These are phyloP conservation scores for Rhagophthalmus giganteus DNA, from an alignment of 2,888 invertebrate genomes.

Conservation along the genomic window DNA sequence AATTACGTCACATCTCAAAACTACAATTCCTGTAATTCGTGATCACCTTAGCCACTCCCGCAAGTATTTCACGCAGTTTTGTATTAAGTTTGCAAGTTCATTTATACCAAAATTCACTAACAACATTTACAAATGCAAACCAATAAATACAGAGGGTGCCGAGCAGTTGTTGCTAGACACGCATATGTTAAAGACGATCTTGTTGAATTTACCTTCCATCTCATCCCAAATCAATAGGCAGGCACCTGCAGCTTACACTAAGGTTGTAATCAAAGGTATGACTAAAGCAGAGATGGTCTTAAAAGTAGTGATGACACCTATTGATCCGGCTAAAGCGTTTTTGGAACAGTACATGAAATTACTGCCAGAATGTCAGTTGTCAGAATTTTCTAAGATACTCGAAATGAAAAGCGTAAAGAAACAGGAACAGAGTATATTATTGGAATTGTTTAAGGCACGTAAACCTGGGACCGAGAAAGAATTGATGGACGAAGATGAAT, in stretches of 20 bases:
- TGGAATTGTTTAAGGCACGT: slow-evolving; percentile 62
- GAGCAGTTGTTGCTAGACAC: slow-evolving; percentile 94
- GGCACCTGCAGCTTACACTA: slow-evolving; percentile 85
- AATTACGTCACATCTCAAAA: slow-evolving; percentile 83
- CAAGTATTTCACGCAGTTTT: slow-evolving; percentile 98
- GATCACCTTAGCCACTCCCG: slow-evolving; percentile 88
- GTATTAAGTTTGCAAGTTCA: slow-evolving; percentile 92
- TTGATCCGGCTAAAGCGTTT: slow-evolving; percentile 78
- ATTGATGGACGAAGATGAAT: slow-evolving; percentile 42
- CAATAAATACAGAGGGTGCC: slow-evolving; percentile 86
- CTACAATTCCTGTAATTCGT: slow-evolving; percentile 83
- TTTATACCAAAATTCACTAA: slow-evolving; percentile 95
- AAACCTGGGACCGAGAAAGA: slow-evolving; percentile 34
- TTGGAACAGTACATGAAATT: slow-evolving; percentile 89
- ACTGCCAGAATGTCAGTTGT: slow-evolving; percentile 83
- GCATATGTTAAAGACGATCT: slow-evolving; percentile 89
- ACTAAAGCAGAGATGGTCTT: slow-evolving; percentile 97
- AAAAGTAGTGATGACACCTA: slow-evolving; percentile 96
- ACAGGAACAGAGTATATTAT: slow-evolving; percentile 60
- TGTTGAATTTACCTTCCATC: slow-evolving; percentile 92
- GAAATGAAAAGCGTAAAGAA: slow-evolving; percentile 87
- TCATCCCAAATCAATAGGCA: slow-evolving; percentile 86
- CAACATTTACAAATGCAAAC: slow-evolving; percentile 87
- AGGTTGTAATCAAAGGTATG: slow-evolving; percentile 80
- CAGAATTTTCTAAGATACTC: slow-evolving; percentile 91